A percentile compares a stretch with the other conserved stretches of the same genome.
phyloP scores from a whole-genome alignment of 2,797 vertebrate genomes.

The Muscicapa striata region DNA sequence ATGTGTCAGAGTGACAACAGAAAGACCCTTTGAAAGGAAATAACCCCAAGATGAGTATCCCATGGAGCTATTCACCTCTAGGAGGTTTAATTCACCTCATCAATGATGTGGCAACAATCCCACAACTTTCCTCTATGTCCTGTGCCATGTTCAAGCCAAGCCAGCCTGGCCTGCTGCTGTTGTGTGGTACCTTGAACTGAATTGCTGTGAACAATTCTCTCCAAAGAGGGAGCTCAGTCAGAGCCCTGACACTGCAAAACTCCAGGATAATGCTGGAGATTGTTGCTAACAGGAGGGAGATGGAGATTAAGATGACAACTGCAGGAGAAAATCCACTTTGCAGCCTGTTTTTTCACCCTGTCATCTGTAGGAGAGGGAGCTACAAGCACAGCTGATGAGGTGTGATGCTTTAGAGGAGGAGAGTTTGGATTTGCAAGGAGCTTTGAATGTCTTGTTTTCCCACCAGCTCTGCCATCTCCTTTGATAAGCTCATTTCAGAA shows the following conservation, averaged over 20 bases:
- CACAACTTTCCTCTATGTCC: neutral
- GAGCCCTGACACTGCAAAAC: neutral
- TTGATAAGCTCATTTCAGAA: constrained; percentile 30
- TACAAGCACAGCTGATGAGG: neutral
- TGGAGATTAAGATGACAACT: neutral
- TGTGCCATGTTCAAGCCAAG: neutral
- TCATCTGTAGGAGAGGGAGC: neutral
- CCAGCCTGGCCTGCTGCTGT: neutral
- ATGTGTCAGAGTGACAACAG: neutral
- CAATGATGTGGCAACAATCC: neutral
- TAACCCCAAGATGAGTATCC: neutral
- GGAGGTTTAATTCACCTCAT: neutral
- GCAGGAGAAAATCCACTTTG: neutral
- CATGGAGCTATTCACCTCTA: neutral
- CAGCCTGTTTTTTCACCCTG: constrained; percentile 1
- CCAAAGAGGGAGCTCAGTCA: neutral
- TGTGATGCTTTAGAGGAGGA: neutral
- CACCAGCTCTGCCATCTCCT: neutral
- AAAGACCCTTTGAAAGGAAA: neutral
- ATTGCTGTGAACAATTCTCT: neutral
- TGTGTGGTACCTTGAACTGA: neutral
- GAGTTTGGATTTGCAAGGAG: constrained; percentile 17
- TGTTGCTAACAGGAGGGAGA: neutral
- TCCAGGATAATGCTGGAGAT: neutral
- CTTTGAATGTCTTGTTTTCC: neutral